Evolutionary conservation across 92 coral and sea anemone genomes (phyloP).

Genomic region (Siderastrea radians): DNA sequence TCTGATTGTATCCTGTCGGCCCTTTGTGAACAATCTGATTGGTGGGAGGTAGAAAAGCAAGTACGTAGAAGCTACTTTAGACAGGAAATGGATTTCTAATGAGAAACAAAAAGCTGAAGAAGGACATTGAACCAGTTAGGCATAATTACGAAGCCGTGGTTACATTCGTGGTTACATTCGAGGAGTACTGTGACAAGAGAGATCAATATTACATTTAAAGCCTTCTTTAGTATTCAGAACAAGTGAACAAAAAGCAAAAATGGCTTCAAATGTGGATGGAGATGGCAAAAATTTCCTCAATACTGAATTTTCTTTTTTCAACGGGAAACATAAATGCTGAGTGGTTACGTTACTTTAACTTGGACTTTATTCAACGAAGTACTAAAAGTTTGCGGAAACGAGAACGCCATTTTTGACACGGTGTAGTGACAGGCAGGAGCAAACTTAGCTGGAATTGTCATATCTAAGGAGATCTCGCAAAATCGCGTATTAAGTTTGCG

Average conservation of each 20-base stretch:
- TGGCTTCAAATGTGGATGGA: conserved; percentile 65
- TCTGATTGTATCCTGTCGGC: conserved; percentile 8
- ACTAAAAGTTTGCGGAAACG: not conserved
- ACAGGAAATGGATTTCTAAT: conserved; percentile 17
- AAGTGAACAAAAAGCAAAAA: conserved; percentile 34
- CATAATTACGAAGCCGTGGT: conserved; percentile 46
- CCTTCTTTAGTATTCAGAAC: conserved; percentile 74
- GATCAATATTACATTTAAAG: conserved; percentile 21
- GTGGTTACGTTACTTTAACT: conserved; percentile 52
- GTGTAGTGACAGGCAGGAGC: conserved; percentile 62
- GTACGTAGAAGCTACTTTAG: conserved; percentile 31
- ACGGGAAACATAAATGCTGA: conserved; percentile 54
- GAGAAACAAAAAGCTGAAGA: conserved; percentile 25
- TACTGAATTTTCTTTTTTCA: conserved; percentile 72
- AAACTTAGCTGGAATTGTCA: conserved; percentile 37
- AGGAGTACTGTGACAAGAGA: conserved; percentile 19
- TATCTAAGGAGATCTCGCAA: conserved; percentile 33
- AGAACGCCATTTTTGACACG: conserved; percentile 13
- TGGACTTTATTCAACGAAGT: conserved; percentile 32
- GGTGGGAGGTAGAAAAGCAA: conserved; percentile 9
- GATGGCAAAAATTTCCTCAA: conserved; percentile 59
- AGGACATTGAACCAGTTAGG: conserved; percentile 27
- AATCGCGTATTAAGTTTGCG: conserved; percentile 38
- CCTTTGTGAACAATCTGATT: not conserved
- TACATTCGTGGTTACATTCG: conserved; percentile 1